phyloP scores from a whole-genome alignment of 2,797 vertebrate genomes.

The Diglossa cyanea region DNA sequence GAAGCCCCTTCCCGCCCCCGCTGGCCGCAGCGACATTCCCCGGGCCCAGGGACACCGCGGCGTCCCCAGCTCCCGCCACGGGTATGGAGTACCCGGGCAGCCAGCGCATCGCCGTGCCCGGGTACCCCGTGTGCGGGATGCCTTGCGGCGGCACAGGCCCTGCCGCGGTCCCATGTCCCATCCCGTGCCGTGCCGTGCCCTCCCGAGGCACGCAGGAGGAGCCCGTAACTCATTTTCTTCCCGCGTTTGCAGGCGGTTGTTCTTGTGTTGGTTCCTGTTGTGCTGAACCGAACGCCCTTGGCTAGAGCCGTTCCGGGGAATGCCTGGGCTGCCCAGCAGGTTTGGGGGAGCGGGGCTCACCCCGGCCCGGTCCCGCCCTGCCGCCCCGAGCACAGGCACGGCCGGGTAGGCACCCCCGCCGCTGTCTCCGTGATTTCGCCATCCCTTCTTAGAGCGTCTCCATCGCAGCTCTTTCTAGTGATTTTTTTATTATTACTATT shows the following conservation, averaged over 20 bases:
- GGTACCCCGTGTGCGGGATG: not conserved
- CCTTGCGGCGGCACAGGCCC: not conserved
- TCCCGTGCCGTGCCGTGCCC: not conserved
- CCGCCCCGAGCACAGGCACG: not conserved
- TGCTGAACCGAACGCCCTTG: rapidly evolving
- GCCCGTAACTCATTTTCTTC: not conserved
- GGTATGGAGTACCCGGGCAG: not conserved
- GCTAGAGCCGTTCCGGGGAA: not conserved
- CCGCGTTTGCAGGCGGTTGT: not conserved
- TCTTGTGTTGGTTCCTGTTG: rapidly evolving
- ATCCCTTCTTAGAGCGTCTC: not conserved
- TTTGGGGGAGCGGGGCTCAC: not conserved
- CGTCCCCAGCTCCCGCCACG: not conserved
- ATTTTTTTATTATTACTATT: not conserved
- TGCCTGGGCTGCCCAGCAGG: not conserved
- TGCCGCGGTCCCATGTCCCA: not conserved
- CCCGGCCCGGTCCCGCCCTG: not conserved
- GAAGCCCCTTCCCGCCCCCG: not conserved
- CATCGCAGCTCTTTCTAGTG: not conserved
- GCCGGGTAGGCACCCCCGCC: not conserved
- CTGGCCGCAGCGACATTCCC: not conserved
- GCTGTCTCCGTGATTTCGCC: too few relatives aligned
- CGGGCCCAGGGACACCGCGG: not conserved
- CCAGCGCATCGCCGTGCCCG: not conserved
- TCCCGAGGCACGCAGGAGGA: not conserved